Base-by-base conservation (phyloP, 2,797 vertebrate genomes). In the Apogon hyalosoma region DNA sequence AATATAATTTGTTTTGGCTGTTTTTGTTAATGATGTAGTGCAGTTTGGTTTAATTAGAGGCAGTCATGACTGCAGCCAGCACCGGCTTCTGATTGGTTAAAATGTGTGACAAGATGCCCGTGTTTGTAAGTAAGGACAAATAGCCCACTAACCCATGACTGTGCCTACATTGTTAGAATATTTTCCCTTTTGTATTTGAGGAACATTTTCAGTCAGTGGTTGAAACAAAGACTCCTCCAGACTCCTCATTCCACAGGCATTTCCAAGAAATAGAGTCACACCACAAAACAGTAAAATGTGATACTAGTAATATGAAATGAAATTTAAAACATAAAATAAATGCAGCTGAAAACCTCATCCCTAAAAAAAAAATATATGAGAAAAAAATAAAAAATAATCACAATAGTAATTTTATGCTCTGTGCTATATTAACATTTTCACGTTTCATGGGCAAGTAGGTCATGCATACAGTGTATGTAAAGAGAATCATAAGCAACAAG, bases 401-500 rank as follows among this genome's bases (percentile, higher is more conserved):
- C 24, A 82, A 82, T 66, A 60, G 75, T 40, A 88, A 85, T 90
- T 82, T 77, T 63, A 70, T 77, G 76, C 83, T 76, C 54, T 65
- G 64, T 66, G 62, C 75, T 83, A 54, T 67, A 81, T 85, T 76
- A 79, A 75, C 57, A 47, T 85, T 82, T 79, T 56, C 69, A 73
- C 62, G 5, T 88, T 79, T 84, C 63, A 67, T 62, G 73, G 73
- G 56, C 43, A 66, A 74, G 54, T 43, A 52, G 77, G 71, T 81
- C 75, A 69, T 79, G 73, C 81, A 60, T 75, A 39, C 33, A 43
- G 45, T 50, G 24, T 64, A 49, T 70, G 60, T 64, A 48, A 58
- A 64, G 63, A 82, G 46, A 78, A 76, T 76, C 64, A 68, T 41
- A 59, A 67, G 77, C 77, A 90, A 88, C 85, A 82, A 90, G 86